Evolutionary conservation across 2,888 invertebrate genomes (phyloP).

Genomic region (Halictus ligatus): DNA sequence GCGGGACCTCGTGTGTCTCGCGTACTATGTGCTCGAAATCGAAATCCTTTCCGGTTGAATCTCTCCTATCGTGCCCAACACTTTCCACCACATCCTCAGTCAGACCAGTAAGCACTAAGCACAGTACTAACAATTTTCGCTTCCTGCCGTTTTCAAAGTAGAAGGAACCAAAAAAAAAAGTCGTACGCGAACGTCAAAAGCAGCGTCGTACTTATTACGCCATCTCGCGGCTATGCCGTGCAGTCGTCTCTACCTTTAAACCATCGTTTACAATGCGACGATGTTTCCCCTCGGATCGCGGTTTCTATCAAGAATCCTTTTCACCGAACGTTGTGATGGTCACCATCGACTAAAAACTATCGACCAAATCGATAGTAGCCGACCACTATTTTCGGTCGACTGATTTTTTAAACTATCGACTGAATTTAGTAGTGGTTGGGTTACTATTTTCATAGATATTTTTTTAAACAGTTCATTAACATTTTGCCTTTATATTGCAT

Average conservation of each 20-base stretch:
- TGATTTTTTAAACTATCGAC: too few species aligned
- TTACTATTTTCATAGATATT: too few species aligned
- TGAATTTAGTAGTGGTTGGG: too few species aligned
- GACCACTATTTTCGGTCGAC: too few species aligned
- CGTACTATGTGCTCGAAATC: slow-evolving; percentile 72
- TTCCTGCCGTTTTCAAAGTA: slow-evolving; percentile 71
- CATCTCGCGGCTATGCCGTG: slow-evolving; percentile 72
- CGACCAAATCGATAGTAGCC: too few species aligned
- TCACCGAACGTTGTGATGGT: too few species aligned
- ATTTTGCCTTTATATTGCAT: too few species aligned
- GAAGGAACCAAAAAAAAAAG: slow-evolving; percentile 70
- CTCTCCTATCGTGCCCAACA: slow-evolving; percentile 69
- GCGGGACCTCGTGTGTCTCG: slow-evolving; percentile 76
- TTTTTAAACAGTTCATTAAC: too few species aligned
- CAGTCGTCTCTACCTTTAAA: slow-evolving; percentile 32
- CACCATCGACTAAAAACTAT: too few species aligned
- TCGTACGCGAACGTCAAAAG: slow-evolving; percentile 79
- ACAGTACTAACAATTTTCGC: slow-evolving; percentile 67
- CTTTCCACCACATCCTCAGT: slow-evolving; percentile 77
- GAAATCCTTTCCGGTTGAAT: slow-evolving; percentile 64
- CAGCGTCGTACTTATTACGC: slow-evolving; percentile 79
- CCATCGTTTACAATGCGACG: slow-evolving; percentile 52
- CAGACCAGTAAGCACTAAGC: slow-evolving; percentile 59
- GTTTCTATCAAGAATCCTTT: neutral
- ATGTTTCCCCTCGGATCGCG: neutral